Percentiles rank a stretch among this genome's conserved stretches.
Conservation (phyloP, 2,888 invertebrate genomes). For the Rhagium mordax region DNA sequence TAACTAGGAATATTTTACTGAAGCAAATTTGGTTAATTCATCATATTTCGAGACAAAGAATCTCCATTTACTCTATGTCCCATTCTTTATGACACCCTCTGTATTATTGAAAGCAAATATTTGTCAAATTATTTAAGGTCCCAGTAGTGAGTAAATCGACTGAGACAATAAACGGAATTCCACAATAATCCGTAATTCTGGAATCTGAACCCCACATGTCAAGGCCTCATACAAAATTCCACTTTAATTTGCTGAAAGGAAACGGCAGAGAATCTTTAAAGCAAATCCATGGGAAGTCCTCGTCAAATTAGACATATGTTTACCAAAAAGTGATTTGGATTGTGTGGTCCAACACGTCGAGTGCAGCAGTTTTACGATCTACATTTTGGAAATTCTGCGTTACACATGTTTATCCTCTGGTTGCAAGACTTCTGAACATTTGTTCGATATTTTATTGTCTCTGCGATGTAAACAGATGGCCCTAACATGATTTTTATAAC, state of each 20-base stretch:
- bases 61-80: too few relatives aligned
- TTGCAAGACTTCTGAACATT: slow-evolving; percentile 37
- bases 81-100: too few relatives aligned
- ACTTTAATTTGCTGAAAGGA: slow-evolving; percentile 45
- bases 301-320: slow-evolving; percentile 45
- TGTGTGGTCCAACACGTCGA: slow-evolving; percentile 43
- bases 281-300: slow-evolving; percentile 44
- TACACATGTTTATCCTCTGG: slow-evolving; percentile 42
- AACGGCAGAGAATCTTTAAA: slow-evolving; percentile 22
- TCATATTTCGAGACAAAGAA: too few relatives aligned
- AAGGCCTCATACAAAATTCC: slow-evolving; percentile 32
- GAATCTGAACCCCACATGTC: slow-evolving; percentile 37
- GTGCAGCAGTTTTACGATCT: slow-evolving; percentile 39
- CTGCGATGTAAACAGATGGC: slow-evolving; percentile 43
- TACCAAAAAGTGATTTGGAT: slow-evolving; percentile 37
- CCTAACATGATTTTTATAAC: slow-evolving; percentile 45
- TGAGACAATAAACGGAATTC: slow-evolving; percentile 1
- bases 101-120: background rate
- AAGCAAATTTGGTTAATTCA: too few relatives aligned
- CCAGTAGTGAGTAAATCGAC: background rate
- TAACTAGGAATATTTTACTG: too few relatives aligned
- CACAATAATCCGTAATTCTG: slow-evolving; percentile 18
- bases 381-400: slow-evolving; percentile 46
- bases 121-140: background rate
- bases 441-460: slow-evolving; percentile 46